Percentiles rank a stretch among this genome's conserved stretches.
Evolutionary conservation across 2,888 invertebrate species (phyloP).

Genomic region (Autographa pulchrina): DNA sequence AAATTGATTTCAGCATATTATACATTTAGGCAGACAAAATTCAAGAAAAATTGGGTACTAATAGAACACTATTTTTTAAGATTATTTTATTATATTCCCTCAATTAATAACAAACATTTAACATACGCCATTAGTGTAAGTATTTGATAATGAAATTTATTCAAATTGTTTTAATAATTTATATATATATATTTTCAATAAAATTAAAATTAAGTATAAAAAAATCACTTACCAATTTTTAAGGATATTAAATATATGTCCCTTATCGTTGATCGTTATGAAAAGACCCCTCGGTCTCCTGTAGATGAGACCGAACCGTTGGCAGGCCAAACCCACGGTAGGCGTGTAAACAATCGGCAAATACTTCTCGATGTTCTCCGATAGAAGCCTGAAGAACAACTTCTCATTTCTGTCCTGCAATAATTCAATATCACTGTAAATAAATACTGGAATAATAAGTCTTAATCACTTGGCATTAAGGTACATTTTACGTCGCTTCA

Average conservation of each 20-base stretch:
- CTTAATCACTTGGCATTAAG: not conserved
- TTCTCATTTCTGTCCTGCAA: constrained; percentile 98
- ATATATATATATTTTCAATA: too few relatives aligned
- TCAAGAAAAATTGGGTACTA: too few relatives aligned
- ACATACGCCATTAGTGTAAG: too few relatives aligned
- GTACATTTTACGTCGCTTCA: not conserved
- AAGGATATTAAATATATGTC: constrained; percentile 96
- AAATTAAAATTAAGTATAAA: too few relatives aligned
- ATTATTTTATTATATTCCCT: too few relatives aligned
- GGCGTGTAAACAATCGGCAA: constrained; percentile 99
- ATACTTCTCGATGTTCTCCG: constrained; percentile 97
- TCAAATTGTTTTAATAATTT: too few relatives aligned
- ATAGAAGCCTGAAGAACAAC: constrained; percentile 97
- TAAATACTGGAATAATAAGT: constrained; percentile 34
- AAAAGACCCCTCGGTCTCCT: constrained; percentile 98
- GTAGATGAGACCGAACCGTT: constrained; percentile 98
- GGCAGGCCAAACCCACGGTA: constrained; percentile 98
- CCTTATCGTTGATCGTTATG: constrained; percentile 98
- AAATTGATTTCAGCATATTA: too few relatives aligned
- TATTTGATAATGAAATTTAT: too few relatives aligned
- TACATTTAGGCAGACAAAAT: too few relatives aligned
- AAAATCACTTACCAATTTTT: constrained; percentile 98
- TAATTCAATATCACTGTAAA: constrained; percentile 69
- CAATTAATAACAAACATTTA: too few relatives aligned
- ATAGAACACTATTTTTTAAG: too few relatives aligned